A percentile compares a stretch with the other conserved stretches of the same genome.
Evolutionary conservation across 2,797 vertebrate genomes (phyloP).

Genomic region (Lagodon rhomboides): DNA sequence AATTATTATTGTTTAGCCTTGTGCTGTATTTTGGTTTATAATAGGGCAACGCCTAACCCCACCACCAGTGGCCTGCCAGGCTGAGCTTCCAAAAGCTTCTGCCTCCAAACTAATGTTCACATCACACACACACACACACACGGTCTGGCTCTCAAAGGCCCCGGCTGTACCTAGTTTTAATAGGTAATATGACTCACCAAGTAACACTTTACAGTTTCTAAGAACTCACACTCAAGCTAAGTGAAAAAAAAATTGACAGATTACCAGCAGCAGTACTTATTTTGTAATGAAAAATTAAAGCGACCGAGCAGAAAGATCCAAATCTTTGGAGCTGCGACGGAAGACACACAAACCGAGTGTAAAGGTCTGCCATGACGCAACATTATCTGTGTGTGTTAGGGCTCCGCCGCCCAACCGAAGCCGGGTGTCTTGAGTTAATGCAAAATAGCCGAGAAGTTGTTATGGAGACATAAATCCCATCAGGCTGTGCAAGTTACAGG

Average conservation of each 20-base stretch:
- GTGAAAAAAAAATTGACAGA: conserved; percentile 18
- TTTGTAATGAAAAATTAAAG: conserved; percentile 42
- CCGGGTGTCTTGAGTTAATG: conserved; percentile 68
- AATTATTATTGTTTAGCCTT: conserved; percentile 74
- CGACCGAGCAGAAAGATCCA: conserved; percentile 13
- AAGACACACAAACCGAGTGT: conserved; percentile 13
- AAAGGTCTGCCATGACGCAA: conserved; percentile 43
- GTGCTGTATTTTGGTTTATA: conserved; percentile 72
- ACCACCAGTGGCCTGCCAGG: conserved; percentile 64
- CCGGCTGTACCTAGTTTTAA: conserved; percentile 59
- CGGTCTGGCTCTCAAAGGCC: conserved; percentile 38
- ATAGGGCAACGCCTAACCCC: conserved; percentile 72
- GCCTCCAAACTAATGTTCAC: conserved; percentile 52
- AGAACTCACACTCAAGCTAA: conserved; percentile 48
- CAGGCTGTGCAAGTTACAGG: conserved; percentile 73
- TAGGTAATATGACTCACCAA: conserved; percentile 66
- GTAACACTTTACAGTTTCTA: conserved; percentile 61
- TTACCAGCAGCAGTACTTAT: conserved; percentile 34
- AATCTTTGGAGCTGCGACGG: not conserved
- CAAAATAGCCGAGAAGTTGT: conserved; percentile 83
- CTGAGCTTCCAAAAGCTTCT: conserved; percentile 46
- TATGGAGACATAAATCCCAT: conserved; percentile 85
- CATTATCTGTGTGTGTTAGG: conserved; percentile 41
- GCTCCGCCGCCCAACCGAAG: conserved; percentile 47
- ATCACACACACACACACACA: conserved; percentile 26